These are phyloP conservation scores for Drosophila orosa DNA, from an alignment of 1,140 invertebrate genomes.

Conservation along the genomic window DNA sequence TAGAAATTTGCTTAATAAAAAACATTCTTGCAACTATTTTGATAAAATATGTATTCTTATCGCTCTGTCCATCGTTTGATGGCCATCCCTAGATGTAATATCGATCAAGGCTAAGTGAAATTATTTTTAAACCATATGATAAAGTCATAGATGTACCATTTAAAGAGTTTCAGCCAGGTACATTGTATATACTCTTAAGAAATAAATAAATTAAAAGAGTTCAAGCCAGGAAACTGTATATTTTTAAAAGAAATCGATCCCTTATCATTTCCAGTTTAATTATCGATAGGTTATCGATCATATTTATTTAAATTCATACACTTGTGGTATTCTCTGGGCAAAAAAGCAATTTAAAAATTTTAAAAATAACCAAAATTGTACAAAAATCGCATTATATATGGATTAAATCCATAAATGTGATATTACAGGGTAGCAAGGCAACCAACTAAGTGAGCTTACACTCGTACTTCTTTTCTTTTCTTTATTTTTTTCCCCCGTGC, in stretches of 20 bases:
- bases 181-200: not conserved
- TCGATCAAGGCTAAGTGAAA: not conserved
- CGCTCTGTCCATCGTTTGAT: not conserved
- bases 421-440: slow-evolving; percentile 4
- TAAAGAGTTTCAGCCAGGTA: no score
- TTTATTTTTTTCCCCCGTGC: slow-evolving; percentile 1
- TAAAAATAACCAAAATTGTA: not conserved
- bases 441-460: not conserved
- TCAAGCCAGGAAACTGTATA: no score
- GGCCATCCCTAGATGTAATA: not conserved
- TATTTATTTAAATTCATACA: no score
- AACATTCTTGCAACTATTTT: not conserved
- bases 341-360: not conserved
- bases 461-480: not conserved
- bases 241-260: not conserved
- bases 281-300: not conserved
- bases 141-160: no score
- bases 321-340: not conserved
- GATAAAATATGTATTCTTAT: not conserved
- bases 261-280: not conserved
- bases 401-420: not conserved
- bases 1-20: no score
- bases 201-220: not conserved
- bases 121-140: not conserved
- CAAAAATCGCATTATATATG: not conserved